These are phyloP conservation scores for Meghimatium bilineatum DNA, from an alignment of 2,888 invertebrate genomes.

Conservation along the genomic window DNA sequence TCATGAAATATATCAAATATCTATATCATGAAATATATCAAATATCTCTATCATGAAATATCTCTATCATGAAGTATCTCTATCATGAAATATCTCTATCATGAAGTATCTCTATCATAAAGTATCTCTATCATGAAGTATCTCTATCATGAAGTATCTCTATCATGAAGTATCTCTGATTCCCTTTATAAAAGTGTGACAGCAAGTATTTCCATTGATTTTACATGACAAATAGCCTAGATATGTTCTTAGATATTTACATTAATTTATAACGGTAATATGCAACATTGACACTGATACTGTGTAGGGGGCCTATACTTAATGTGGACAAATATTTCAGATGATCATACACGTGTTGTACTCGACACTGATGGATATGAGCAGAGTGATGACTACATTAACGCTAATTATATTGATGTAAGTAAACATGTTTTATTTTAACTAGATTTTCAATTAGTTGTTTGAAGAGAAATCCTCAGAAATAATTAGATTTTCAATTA, in stretches of 20 bases:
- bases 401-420: slow-evolving; percentile 77
- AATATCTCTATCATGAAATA: too few relatives aligned
- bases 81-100: not conserved
- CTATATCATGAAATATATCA: too few relatives aligned
- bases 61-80: not conserved
- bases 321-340: slow-evolving; percentile 56
- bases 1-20: too few relatives aligned
- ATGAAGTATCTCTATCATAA: not conserved
- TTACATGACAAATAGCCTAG: too few relatives aligned
- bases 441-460: not conserved
- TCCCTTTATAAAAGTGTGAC: not conserved
- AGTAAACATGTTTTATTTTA: slow-evolving; percentile 54
- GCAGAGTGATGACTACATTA: slow-evolving; percentile 74
- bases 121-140: too few relatives aligned
- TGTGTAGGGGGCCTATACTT: too few relatives aligned
- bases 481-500: too few relatives aligned
- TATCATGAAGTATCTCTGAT: too few relatives aligned
- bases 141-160: too few relatives aligned
- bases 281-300: too few relatives aligned
- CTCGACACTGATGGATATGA: slow-evolving; percentile 68
- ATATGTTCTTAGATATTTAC: too few relatives aligned
- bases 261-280: too few relatives aligned
- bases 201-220: not conserved
- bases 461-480: not conserved
- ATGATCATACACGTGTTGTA: slow-evolving; percentile 75